Evolutionary conservation across 2,888 invertebrate genomes (phyloP).

Genomic region (Nymphalis c-album): DNA sequence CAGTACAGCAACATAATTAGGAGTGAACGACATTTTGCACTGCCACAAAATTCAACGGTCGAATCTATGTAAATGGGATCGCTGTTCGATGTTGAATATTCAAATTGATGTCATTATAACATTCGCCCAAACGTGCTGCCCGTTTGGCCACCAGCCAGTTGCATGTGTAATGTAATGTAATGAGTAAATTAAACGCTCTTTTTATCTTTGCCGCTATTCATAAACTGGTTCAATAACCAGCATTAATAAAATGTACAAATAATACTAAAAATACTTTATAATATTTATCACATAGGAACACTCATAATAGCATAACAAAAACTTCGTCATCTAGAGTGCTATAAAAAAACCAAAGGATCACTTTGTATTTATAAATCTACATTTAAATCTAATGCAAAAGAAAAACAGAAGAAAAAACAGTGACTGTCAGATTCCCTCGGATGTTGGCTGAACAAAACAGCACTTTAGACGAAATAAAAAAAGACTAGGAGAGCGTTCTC

Average conservation of each 20-base stretch:
- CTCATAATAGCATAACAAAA: conserved; percentile 24
- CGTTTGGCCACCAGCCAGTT: conserved; percentile 77
- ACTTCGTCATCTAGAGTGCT: conserved; percentile 24
- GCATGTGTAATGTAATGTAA: conserved; percentile 72
- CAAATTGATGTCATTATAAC: conserved; percentile 82
- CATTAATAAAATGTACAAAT: conserved; percentile 10
- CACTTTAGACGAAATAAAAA: conserved; percentile 78
- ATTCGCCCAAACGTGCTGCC: conserved; percentile 70
- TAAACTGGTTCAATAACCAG: conserved; percentile 24
- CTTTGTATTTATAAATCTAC: conserved; percentile 57
- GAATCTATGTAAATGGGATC: conserved; percentile 79
- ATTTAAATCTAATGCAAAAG: conserved; percentile 57
- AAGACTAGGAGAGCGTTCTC: conserved; percentile 79
- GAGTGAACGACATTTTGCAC: conserved; percentile 71
- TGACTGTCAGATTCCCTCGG: conserved; percentile 80
- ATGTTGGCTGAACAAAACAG: conserved; percentile 80
- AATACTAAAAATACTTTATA: conserved; percentile 18
- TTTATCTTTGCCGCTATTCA: conserved; percentile 59
- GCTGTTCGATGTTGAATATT: conserved; percentile 81
- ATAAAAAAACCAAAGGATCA: conserved; percentile 36
- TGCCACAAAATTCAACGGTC: conserved; percentile 78
- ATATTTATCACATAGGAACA: conserved; percentile 15
- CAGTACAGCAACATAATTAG: conserved; percentile 58
- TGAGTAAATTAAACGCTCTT: conserved; percentile 74
- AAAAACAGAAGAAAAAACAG: conserved; percentile 76